A percentile compares a stretch with the other conserved stretches of the same genome.
These are phyloP conservation scores for Punctoribates punctum DNA, from an alignment of 2,888 invertebrate genomes.

Conservation along the genomic window DNA sequence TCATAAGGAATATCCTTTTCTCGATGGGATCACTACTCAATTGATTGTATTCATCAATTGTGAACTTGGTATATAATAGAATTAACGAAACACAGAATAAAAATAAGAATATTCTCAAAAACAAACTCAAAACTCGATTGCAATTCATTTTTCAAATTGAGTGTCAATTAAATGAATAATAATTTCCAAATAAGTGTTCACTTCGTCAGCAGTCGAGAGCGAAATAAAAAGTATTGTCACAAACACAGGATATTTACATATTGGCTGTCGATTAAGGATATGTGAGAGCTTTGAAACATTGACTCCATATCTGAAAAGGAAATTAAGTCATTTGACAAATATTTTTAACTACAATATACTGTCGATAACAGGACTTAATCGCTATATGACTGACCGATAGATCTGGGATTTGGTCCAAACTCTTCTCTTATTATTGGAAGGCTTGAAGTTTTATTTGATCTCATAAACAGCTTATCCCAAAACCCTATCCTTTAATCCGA, in stretches of 20 bases:
- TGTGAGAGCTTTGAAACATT: too few relatives aligned
- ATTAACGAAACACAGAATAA: constrained; percentile 3
- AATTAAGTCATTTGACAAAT: too few relatives aligned
- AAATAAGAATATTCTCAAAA: background rate
- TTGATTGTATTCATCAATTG: background rate
- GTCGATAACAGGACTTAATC: too few relatives aligned
- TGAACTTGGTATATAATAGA: background rate
- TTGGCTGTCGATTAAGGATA: background rate
- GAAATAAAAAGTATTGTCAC: too few relatives aligned
- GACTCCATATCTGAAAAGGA: too few relatives aligned
- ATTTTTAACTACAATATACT: too few relatives aligned
- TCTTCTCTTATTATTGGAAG: too few relatives aligned
- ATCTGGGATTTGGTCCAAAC: too few relatives aligned
- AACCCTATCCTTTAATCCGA: too few relatives aligned
- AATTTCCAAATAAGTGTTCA: background rate
- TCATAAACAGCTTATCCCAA: too few relatives aligned
- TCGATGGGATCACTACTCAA: background rate
- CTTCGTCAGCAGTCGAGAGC: background rate
- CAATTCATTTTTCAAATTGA: background rate
- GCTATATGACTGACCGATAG: too few relatives aligned
- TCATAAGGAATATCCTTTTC: constrained; percentile 3
- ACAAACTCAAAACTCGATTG: background rate
- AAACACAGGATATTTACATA: background rate
- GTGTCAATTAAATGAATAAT: background rate
- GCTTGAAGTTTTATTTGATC: too few relatives aligned